Base-by-base conservation (phyloP, 2,888 invertebrate species). In the Leptarthrus brevirostris region DNA sequence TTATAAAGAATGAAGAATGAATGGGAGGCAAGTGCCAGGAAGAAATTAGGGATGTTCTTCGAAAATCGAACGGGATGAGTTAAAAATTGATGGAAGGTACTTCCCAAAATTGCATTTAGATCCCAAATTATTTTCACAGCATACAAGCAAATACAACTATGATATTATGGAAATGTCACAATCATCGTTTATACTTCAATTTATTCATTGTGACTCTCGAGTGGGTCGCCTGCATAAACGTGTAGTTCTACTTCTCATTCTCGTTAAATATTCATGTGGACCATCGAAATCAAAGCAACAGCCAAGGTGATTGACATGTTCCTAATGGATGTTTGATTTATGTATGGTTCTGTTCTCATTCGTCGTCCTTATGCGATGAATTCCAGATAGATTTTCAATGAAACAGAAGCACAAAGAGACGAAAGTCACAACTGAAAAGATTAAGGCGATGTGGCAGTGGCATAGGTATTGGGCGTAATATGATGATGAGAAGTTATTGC, bases 291-390 rank as follows among this genome's bases (percentile, higher is more conserved):
- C 52, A 52, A 52, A 69, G 69, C 64, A 64, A 64, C 64, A 64
- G 40, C 44, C 24, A 52, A 52, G 12, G 69, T 52, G 75, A 75
- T 75, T 75, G 75, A 75, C 73, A 73, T 61, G 36, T 71, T 53
- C 71, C 70, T 75, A 75, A 75, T 75, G 75, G 75, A 70, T 70
- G 66, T 52, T 66, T 75, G 75, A 75, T 75, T 75, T 75, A 75
- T 75, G 75, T 73, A 69, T 36, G 30, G 56, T 61, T 54, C 30
- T 34, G 24, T 44, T 16, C 26, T 54, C 30, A 54, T 6, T n/a
- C 3, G 30, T 16, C 26, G 6, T 14, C 8, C 52, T 6, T 6
- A 52, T 14, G 18, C 3, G 2, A 52, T 18, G 52, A 18, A 14
- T 34, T 14, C 16, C n/a, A 16, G 30, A 14, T 69, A 34, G 69